phyloP scores from a whole-genome alignment of 2,888 invertebrate species.

The Epistrophe grossulariae region DNA sequence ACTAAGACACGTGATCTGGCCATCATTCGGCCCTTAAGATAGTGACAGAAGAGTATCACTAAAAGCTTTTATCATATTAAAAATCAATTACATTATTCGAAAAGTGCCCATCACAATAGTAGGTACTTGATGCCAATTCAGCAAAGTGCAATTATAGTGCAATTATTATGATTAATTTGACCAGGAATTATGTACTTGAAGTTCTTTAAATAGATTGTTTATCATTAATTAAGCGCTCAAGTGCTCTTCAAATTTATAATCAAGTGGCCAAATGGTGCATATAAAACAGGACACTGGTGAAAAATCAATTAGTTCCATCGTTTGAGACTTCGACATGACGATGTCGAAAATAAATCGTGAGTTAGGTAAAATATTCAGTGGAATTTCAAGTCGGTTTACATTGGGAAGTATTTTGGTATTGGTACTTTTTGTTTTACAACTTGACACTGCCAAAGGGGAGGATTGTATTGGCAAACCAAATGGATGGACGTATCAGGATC shows the following conservation, averaged over 20 bases:
- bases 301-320: neutral
- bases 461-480: conserved; percentile 48
- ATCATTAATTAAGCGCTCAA: conserved; percentile 9
- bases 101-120: conserved; percentile 1
- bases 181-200: conserved; percentile 35
- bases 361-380: neutral
- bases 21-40: neutral
- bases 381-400: neutral
- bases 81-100: neutral
- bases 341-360: neutral
- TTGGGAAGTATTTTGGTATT: neutral
- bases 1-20: neutral
- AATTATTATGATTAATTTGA: conserved; percentile 21
- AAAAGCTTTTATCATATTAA: conserved; percentile 25
- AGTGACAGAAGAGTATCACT: neutral
- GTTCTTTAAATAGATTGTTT: conserved; percentile 39
- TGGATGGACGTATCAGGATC: conserved; percentile 69
- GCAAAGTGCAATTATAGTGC: conserved; percentile 39
- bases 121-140: conserved; percentile 16
- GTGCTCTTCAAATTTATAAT: neutral
- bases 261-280: neutral
- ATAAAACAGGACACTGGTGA: neutral
- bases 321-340: conserved; percentile 10
- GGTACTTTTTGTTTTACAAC: neutral
- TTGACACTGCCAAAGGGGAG: neutral